phyloP scores from a whole-genome alignment of 2,888 invertebrate genomes.

The Imbricaverruca yamaguchii region DNA sequence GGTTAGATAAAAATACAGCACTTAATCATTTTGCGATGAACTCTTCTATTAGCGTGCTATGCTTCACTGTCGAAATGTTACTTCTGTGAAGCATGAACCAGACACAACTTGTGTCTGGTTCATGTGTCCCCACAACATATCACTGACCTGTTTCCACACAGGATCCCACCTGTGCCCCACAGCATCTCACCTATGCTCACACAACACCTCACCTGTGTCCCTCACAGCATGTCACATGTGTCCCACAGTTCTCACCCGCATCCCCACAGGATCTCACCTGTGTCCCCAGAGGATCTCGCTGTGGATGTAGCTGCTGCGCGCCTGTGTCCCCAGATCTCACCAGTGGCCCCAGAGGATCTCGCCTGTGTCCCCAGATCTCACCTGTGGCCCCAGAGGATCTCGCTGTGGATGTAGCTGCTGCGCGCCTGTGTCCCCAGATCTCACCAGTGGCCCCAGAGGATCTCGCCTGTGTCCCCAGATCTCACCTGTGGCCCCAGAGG shows the following conservation, averaged over 20 bases:
- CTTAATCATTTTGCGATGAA: not conserved
- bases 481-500: constrained; percentile 65
- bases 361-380: not conserved
- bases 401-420: constrained; percentile 64
- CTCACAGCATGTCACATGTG: not conserved
- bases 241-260: not conserved
- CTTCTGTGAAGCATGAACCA: not conserved
- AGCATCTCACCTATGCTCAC: not conserved
- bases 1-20: not conserved
- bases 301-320: constrained; percentile 70
- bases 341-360: constrained; percentile 54
- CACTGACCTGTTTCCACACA: not conserved
- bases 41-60: not conserved
- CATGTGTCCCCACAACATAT: not conserved
- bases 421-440: constrained; percentile 63
- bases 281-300: constrained; percentile 41
- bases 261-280: too few species aligned
- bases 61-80: not conserved
- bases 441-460: constrained; percentile 55
- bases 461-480: not conserved
- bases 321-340: constrained; percentile 37
- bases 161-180: not conserved
- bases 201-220: not conserved
- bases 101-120: not conserved
- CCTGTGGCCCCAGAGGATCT: not conserved